phyloP scores from a whole-genome alignment of 2,888 invertebrate species.

The Uloborus plumipes region DNA sequence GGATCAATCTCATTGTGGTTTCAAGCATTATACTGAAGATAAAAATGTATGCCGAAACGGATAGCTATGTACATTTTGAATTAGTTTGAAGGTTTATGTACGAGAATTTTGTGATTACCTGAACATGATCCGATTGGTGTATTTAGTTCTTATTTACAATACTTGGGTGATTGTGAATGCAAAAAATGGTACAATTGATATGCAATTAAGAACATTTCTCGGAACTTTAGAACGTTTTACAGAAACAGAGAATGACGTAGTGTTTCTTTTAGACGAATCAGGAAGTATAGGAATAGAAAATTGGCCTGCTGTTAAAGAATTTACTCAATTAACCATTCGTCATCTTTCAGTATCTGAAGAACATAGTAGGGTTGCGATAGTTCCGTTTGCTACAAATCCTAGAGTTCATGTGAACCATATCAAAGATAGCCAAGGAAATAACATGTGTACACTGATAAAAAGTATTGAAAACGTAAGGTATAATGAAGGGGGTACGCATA shows the following conservation, averaged over 20 bases:
- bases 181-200: too few relatives aligned
- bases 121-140: too few relatives aligned
- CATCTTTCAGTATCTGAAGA: slow-evolving; percentile 32
- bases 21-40: too few relatives aligned
- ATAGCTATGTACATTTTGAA: too few relatives aligned
- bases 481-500: slow-evolving; percentile 13
- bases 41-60: too few relatives aligned
- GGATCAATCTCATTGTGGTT: too few relatives aligned
- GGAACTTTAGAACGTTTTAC: slow-evolving; percentile 37
- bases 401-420: slow-evolving; percentile 30
- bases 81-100: too few relatives aligned
- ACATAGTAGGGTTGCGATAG: slow-evolving; percentile 31
- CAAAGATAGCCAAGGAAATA: slow-evolving; percentile 21
- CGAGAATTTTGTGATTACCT: too few relatives aligned
- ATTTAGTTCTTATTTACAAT: too few relatives aligned
- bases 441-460: slow-evolving; percentile 52
- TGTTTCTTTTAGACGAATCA: slow-evolving; percentile 57
- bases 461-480: slow-evolving; percentile 27
- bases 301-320: slow-evolving; percentile 39
- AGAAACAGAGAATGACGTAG: slow-evolving; percentile 31
- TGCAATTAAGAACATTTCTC: not conserved
- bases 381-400: slow-evolving; percentile 24
- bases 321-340: slow-evolving; percentile 34
- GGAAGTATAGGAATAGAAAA: slow-evolving; percentile 44
- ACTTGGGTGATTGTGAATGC: too few relatives aligned